Evolutionary conservation across 1,140 invertebrate genomes (phyloP).

Genomic region (Ceratosolen solmsi): DNA sequence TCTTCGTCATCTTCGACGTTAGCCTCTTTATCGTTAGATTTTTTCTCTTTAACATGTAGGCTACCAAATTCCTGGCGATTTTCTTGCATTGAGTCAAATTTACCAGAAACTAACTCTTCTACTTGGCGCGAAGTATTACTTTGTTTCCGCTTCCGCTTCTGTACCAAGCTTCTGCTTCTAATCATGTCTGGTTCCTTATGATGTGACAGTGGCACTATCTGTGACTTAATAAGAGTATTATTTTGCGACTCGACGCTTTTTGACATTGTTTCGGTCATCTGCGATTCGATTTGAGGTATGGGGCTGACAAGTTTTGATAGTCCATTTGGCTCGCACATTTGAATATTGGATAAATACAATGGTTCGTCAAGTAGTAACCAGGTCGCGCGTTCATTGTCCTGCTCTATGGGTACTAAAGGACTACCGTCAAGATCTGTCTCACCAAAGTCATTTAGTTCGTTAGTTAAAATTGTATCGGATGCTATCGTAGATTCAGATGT

Average conservation of each 20-base stretch:
- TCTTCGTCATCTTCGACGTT: conserved; percentile 71
- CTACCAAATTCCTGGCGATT: not conserved
- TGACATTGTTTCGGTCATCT: no score
- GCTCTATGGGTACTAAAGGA: conserved; percentile 56
- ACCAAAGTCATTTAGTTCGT: conserved; percentile 8
- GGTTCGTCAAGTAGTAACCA: conserved; percentile 25
- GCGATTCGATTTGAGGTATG: not conserved
- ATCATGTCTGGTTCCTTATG: not conserved
- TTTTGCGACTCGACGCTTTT: not conserved
- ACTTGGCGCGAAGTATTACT: not conserved
- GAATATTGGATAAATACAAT: conserved; percentile 60
- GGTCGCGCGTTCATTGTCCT: not conserved
- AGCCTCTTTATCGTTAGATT: conserved; percentile 44
- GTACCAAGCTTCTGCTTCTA: not conserved
- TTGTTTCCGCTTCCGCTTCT: not conserved
- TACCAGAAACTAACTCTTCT: not conserved
- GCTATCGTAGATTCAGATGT: not conserved
- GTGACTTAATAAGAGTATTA: not conserved
- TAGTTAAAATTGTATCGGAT: not conserved
- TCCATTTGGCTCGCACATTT: conserved; percentile 42
- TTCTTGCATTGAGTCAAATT: not conserved
- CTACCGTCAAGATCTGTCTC: conserved; percentile 61
- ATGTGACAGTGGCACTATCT: no score
- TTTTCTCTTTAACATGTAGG: not conserved
- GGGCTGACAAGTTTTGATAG: not conserved